phyloP scores from a whole-genome alignment of 2,797 vertebrate genomes.

The Fratercula arctica region DNA sequence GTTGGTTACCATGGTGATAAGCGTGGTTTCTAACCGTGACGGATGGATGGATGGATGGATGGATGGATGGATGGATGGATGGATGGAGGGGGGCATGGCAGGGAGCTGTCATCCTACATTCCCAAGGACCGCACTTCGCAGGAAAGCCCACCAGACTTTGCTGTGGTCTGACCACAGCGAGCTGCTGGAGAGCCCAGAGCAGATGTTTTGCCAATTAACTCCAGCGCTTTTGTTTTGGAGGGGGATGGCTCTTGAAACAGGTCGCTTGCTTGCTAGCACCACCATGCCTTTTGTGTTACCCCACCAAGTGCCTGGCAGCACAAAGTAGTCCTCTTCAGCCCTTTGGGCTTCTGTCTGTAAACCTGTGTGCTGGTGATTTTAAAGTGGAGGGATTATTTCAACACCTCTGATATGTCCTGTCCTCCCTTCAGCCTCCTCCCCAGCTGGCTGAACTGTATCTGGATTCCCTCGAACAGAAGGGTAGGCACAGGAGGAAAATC shows the following conservation, averaged over 20 bases:
- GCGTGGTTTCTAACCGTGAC: fast-evolving
- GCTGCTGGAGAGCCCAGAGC: not conserved
- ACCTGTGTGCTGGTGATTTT: not conserved
- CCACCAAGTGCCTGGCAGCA: not conserved
- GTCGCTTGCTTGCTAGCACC: not conserved
- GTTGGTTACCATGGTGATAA: not conserved
- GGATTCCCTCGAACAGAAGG: slow-evolving; percentile 29
- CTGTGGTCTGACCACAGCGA: fast-evolving
- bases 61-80: not conserved
- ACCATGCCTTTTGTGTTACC: not conserved
- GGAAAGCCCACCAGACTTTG: not conserved
- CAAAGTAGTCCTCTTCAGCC: not conserved
- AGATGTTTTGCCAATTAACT: not conserved
- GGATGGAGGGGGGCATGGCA: not conserved
- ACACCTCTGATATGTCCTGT: not conserved
- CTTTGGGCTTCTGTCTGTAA: not conserved
- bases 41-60: no score
- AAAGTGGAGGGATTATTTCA: not conserved
- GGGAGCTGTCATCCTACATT: not conserved
- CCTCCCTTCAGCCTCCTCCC: not conserved
- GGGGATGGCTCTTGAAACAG: not conserved
- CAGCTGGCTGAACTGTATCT: not conserved
- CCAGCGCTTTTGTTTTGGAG: not conserved
- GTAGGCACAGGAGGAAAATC: slow-evolving; percentile 3
- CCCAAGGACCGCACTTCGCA: not conserved